Evolutionary conservation across 2,113 vertebrate genomes (phyloP), one percentile per base, ranked within the genome.

Genomic region (Chitala chitala): DNA sequence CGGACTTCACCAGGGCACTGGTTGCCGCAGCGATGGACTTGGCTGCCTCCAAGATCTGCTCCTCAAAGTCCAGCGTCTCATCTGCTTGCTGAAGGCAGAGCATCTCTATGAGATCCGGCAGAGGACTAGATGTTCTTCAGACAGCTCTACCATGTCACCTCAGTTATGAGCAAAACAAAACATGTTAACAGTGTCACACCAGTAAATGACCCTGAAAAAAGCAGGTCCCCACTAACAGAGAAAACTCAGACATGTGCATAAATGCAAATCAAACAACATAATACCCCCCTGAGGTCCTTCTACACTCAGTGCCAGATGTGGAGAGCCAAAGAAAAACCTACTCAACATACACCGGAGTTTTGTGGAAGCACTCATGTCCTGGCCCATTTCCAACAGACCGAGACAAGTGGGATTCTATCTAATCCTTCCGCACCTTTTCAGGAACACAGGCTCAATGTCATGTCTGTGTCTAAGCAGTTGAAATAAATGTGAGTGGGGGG

Each of bases 1-100:
- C 97, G 0, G 97, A 99, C 82, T 99, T 99, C 80, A 99, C 97
- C 2, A 99, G 91, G 71, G 96, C 96, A 29, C 97, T 99, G 36
- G 96, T 99, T 51, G 96, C 97, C 29, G 97, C 97, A 51, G 97
- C 97, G 72, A 99, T 99, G 82, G 97, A 98, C 72, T 98, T 99
- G 36, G 97, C 97, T 31, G 96, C 97, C 87, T 99, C 97, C 73
- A 99, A 87, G 81, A 99, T 99, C 91, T 99, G 97, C 83, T 98
- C 97, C 87, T 99, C 97, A 75, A 99, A 99, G 86, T 99, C 94
- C 90, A 99, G 89, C 1, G 92, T 95, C 87, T 99, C 97, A 66
- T 99, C 97, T 9, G 96, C 96, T 92, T 98, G 94, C 96, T 98
- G 90, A 66, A 89, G 91, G 36, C 74, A 86, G 88, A 90, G 90